These are phyloP conservation scores for Meiosimyza decipiens DNA, from an alignment of 2,888 invertebrate genomes.

Conservation along the genomic window DNA sequence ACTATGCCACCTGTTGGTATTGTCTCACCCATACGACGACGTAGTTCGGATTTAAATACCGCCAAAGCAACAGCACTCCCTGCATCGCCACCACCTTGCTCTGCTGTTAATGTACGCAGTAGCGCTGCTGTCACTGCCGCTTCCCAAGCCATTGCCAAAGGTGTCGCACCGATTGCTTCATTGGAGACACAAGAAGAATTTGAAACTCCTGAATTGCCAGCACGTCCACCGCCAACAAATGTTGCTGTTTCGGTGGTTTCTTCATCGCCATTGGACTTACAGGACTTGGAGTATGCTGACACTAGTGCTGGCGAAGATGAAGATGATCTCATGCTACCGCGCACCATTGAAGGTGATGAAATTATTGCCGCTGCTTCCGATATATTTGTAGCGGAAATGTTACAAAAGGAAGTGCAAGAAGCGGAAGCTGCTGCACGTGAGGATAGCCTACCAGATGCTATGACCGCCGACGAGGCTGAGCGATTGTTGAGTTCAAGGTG, in stretches of 20 bases:
- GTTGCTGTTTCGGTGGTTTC: constrained; percentile 59
- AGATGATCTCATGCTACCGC: constrained; percentile 44
- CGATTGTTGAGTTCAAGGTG: constrained; percentile 87
- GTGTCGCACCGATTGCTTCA: constrained; percentile 60
- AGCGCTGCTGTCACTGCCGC: constrained; percentile 41
- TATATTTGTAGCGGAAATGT: constrained; percentile 29
- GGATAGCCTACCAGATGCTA: constrained; percentile 69
- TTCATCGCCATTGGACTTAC: constrained; percentile 68
- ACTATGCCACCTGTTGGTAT: constrained; percentile 57
- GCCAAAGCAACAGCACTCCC: constrained; percentile 37
- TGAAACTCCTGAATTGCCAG: constrained; percentile 54
- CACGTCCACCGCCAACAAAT: constrained; percentile 60
- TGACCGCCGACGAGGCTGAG: constrained; percentile 91
- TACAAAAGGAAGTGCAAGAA: constrained; percentile 13
- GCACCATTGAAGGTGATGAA: constrained; percentile 36
- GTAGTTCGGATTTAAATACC: constrained; percentile 49
- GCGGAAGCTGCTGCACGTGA: constrained; percentile 41
- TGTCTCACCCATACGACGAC: constrained; percentile 58
- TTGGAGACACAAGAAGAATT: constrained; percentile 61
- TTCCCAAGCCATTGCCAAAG: constrained; percentile 51
- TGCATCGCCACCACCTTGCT: constrained; percentile 38
- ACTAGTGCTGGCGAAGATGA: constrained; percentile 69
- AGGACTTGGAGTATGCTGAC: constrained; percentile 71
- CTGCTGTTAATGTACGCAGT: constrained; percentile 37
- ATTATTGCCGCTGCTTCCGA: not conserved